Percentiles rank a stretch among this genome's conserved stretches.
Conservation (phyloP, 2,888 invertebrate species). For the Shargacucullia verbasci region DNA sequence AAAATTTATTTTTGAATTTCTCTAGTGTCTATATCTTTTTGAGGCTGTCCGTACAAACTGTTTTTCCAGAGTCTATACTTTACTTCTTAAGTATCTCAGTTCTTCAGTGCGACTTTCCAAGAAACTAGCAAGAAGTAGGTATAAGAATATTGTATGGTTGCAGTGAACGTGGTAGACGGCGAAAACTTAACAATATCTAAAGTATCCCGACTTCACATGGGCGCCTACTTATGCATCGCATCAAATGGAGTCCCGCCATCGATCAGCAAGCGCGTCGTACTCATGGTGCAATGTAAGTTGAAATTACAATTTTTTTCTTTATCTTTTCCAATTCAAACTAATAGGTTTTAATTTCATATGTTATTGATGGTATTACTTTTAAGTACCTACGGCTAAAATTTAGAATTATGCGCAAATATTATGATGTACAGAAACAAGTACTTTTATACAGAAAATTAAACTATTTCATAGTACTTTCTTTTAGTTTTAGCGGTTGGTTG, state of each 20-base stretch:
- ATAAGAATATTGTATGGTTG: conserved; percentile 63
- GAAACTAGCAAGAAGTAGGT: background rate
- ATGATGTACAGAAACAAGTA: too few species aligned
- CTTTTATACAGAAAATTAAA: too few species aligned
- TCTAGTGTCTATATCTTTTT: too few species aligned
- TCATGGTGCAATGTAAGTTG: conserved; percentile 95
- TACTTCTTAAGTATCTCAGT: background rate
- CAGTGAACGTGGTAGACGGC: conserved; percentile 96
- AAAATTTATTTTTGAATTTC: too few species aligned
- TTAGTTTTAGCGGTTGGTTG: too few species aligned
- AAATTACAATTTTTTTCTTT: background rate
- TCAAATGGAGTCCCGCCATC: conserved; percentile 97
- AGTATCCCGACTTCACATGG: conserved; percentile 97
- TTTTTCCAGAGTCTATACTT: background rate
- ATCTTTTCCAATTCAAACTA: background rate
- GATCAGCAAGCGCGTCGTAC: conserved; percentile 94
- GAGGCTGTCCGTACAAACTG: too few species aligned
- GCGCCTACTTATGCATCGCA: conserved; percentile 97
- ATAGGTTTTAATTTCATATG: too few species aligned
- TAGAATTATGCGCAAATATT: too few species aligned
- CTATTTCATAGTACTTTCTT: too few species aligned
- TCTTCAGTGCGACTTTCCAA: conserved; percentile 9
- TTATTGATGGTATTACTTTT: too few species aligned
- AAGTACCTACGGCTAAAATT: too few species aligned
- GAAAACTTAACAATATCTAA: conserved; percentile 95